A percentile compares a stretch with the other conserved stretches of the same genome.
These are phyloP conservation scores for Entomobrya proxima DNA, from an alignment of 2,888 invertebrate species.

Conservation along the genomic window DNA sequence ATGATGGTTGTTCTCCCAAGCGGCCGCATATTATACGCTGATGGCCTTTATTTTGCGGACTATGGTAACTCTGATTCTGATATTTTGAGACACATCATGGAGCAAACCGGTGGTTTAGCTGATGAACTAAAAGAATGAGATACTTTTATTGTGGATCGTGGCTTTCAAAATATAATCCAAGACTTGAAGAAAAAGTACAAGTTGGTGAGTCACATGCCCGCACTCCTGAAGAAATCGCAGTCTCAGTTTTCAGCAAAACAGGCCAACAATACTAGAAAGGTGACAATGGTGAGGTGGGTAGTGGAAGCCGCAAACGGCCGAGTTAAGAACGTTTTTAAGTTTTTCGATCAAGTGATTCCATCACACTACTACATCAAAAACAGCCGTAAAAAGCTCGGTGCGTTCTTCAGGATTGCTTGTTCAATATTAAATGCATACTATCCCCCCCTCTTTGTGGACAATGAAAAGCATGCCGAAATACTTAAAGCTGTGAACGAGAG, in stretches of 20 bases:
- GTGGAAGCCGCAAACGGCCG: constrained; percentile 61
- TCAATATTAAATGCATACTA: background rate
- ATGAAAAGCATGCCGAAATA: background rate
- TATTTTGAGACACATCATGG: constrained; percentile 51
- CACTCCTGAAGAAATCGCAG: constrained; percentile 11
- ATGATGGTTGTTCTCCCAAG: constrained; percentile 47
- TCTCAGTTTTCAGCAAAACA: constrained; percentile 40
- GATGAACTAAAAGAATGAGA: background rate
- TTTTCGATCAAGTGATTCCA: background rate
- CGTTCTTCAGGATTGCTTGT: background rate
- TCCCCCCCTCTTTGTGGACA: background rate
- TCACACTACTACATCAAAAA: background rate
- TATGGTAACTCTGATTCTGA: constrained; percentile 50
- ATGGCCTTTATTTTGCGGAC: constrained; percentile 50
- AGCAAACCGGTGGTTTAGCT: background rate
- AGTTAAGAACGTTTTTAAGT: constrained; percentile 50
- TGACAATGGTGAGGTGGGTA: constrained; percentile 55
- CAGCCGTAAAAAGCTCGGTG: background rate
- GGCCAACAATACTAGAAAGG: constrained; percentile 49
- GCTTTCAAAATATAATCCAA: constrained; percentile 36
- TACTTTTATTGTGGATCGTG: constrained; percentile 44
- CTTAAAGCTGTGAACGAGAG: background rate
- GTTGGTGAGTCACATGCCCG: constrained; percentile 29
- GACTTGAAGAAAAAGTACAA: background rate
- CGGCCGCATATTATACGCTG: constrained; percentile 40